phyloP scores from a whole-genome alignment of 2,888 invertebrate species.

The Trypoxylon attenuatum region DNA sequence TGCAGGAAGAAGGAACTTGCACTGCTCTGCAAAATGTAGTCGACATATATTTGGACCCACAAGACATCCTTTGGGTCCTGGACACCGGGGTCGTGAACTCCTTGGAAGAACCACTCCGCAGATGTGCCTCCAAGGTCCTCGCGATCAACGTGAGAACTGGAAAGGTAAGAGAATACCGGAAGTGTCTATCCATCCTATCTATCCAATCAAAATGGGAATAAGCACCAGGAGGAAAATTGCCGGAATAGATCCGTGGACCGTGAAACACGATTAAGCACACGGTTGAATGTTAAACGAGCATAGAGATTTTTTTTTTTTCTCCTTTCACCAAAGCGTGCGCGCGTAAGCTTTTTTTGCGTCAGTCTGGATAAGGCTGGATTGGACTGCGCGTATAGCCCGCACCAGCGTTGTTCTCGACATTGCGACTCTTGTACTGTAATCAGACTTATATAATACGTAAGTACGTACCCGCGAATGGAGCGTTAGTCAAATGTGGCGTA shows the following conservation, averaged over 20 bases:
- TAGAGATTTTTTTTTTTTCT: no score
- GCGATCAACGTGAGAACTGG: slow-evolving; percentile 78
- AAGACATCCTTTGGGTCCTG: slow-evolving; percentile 78
- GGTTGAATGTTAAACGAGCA: no score
- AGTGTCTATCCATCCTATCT: no score
- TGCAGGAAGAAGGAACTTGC: slow-evolving; percentile 83
- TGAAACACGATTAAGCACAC: no score
- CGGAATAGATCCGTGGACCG: no score
- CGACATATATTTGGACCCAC: slow-evolving; percentile 79
- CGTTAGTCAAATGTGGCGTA: neutral
- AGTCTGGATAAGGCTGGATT: neutral
- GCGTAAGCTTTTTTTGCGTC: neutral
- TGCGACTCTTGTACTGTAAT: neutral
- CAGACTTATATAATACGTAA: neutral
- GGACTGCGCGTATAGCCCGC: neutral
- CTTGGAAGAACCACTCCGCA: slow-evolving; percentile 77
- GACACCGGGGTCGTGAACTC: slow-evolving; percentile 80
- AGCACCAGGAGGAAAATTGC: no score
- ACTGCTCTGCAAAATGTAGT: slow-evolving; percentile 83
- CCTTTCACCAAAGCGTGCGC: slow-evolving; percentile 2
- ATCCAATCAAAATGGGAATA: no score
- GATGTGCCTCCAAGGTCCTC: slow-evolving; percentile 79
- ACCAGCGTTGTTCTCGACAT: neutral
- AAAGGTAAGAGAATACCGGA: slow-evolving; percentile 70
- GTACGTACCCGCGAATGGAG: neutral